These are phyloP conservation scores for Siniperca undulata DNA, from an alignment of 2,797 vertebrate genomes.

Conservation along the genomic window DNA sequence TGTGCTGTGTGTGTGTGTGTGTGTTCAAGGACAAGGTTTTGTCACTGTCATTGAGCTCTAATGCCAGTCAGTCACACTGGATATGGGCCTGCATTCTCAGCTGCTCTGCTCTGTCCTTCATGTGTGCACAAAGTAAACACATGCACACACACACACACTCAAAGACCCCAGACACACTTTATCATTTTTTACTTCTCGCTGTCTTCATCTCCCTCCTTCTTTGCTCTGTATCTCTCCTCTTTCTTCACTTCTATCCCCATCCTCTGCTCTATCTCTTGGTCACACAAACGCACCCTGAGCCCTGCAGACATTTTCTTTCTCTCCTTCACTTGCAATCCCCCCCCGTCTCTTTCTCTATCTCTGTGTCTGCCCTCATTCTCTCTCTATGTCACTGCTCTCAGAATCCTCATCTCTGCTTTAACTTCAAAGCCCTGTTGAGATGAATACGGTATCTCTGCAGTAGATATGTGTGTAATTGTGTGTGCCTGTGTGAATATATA, in stretches of 20 bases:
- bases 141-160: slow-evolving; percentile 28
- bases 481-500: slow-evolving; percentile 21
- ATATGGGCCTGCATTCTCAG: slow-evolving; percentile 74
- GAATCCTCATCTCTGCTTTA: slow-evolving; percentile 42
- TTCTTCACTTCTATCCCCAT: slow-evolving; percentile 41
- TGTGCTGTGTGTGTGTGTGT: slow-evolving; percentile 12
- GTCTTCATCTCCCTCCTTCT: slow-evolving; percentile 20
- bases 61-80: slow-evolving; percentile 60
- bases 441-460: slow-evolving; percentile 39
- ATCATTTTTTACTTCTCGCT: slow-evolving; percentile 24
- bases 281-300: slow-evolving; percentile 54
- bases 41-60: slow-evolving; percentile 42
- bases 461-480: slow-evolving; percentile 20
- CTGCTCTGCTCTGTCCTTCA: slow-evolving; percentile 64
- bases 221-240: slow-evolving; percentile 23
- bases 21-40: slow-evolving; percentile 54
- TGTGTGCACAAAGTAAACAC: slow-evolving; percentile 23
- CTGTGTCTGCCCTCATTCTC: slow-evolving; percentile 65
- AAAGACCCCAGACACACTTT: slow-evolving; percentile 30
- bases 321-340: slow-evolving; percentile 45
- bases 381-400: slow-evolving; percentile 50
- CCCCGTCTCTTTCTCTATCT: slow-evolving; percentile 35
- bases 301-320: slow-evolving; percentile 67
- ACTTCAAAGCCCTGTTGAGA: slow-evolving; percentile 57
- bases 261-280: slow-evolving; percentile 39